Percentiles rank a stretch among this genome's conserved stretches.
Conservation (phyloP, 2,797 vertebrate genomes). For the Propithecus deckenii region DNA sequence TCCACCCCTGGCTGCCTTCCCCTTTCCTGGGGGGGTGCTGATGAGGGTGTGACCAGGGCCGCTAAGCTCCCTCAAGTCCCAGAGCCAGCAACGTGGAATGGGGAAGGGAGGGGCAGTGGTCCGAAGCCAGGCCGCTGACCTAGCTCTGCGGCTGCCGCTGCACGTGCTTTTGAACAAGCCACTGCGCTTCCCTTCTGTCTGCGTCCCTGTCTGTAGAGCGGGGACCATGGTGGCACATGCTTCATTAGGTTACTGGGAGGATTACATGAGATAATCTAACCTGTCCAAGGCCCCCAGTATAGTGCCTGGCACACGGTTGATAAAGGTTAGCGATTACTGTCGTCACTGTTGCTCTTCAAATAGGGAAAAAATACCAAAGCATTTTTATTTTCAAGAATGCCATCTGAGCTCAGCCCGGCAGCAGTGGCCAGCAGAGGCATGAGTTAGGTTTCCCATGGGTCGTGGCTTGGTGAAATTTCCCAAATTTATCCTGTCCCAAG, state of each 20-base stretch:
- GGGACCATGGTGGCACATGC: not conserved
- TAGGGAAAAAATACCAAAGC: not conserved
- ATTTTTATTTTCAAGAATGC: not conserved
- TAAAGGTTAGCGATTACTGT: not conserved
- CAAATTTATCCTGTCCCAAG: not conserved
- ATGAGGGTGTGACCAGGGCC: not conserved
- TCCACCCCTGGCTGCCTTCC: too few relatives aligned
- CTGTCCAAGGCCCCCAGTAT: not conserved
- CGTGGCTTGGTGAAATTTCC: not conserved
- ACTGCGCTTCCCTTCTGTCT: not conserved
- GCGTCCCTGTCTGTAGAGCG: not conserved
- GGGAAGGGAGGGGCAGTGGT: not conserved
- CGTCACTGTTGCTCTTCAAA: not conserved
- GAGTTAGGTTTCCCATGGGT: too few relatives aligned
- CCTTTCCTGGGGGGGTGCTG: not conserved
- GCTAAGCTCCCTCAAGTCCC: not conserved
- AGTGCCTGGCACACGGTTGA: not conserved
- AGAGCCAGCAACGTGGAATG: not conserved
- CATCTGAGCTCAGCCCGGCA: not conserved
- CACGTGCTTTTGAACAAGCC: not conserved
- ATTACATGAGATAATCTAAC: not conserved
- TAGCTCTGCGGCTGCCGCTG: not conserved
- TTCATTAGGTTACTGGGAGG: not conserved
- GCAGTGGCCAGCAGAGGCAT: not conserved
- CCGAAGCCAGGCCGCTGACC: not conserved